Conservation (phyloP, 1,140 invertebrate genomes). For the Chironomus striatipennis region DNA sequence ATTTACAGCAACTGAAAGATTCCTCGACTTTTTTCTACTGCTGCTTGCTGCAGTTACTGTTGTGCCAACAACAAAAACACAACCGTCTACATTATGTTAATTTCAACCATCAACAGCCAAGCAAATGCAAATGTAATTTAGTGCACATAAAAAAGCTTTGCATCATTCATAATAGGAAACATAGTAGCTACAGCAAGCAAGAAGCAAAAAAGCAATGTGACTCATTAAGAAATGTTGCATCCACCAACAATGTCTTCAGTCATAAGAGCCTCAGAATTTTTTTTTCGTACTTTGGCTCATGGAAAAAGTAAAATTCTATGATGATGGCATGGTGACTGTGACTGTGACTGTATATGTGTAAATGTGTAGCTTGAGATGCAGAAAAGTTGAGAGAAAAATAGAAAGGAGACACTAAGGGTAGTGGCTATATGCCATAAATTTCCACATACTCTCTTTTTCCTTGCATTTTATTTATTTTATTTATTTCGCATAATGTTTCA, state of each 20-base stretch:
- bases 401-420: not conserved
- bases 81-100: constrained; percentile 3
- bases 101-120: not conserved
- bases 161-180: not conserved
- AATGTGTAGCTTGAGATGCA: not conserved
- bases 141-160: not conserved
- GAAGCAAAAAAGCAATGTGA: not conserved
- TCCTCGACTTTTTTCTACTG: not conserved
- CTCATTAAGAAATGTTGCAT: constrained; percentile 6
- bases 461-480: constrained; percentile 15
- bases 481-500: constrained; percentile 9
- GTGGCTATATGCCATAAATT: not conserved
- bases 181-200: not conserved
- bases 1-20: not conserved
- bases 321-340: no score
- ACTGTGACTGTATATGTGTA: no score
- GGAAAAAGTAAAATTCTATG: constrained; percentile 4
- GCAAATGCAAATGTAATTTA: not conserved
- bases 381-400: not conserved
- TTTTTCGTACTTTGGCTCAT: no score
- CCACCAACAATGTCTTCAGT: not conserved
- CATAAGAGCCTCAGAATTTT: not conserved
- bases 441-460: not conserved
- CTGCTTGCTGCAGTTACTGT: not conserved
- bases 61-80: not conserved